Evolutionary conservation across 2,888 invertebrate genomes (phyloP).

Genomic region (Mechanitis messenoides): DNA sequence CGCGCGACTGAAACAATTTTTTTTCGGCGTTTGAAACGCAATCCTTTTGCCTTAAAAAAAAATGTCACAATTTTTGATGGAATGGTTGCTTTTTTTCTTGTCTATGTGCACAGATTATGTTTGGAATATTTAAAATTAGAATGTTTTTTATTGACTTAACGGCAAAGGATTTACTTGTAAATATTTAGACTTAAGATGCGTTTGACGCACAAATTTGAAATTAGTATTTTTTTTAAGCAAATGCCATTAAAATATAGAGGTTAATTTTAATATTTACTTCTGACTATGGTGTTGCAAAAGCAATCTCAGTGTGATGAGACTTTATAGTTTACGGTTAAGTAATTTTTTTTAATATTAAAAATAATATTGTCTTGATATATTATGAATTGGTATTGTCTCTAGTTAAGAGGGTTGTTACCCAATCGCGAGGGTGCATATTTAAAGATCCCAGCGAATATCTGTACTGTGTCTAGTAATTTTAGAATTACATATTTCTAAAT

Average conservation of each 20-base stretch:
- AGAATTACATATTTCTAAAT: no score
- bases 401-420: neutral
- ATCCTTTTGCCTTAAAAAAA: constrained; percentile 44
- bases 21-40: constrained; percentile 59
- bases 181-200: constrained; percentile 52
- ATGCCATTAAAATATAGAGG: constrained; percentile 53
- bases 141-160: constrained; percentile 27
- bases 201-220: constrained; percentile 47
- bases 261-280: constrained; percentile 50
- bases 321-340: constrained; percentile 12
- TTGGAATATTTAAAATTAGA: constrained; percentile 26
- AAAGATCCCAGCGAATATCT: constrained; percentile 1
- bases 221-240: constrained; percentile 52
- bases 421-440: constrained; percentile 11
- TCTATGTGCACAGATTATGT: neutral
- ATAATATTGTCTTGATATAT: constrained; percentile 37
- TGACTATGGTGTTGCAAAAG: constrained; percentile 33
- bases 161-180: constrained; percentile 51
- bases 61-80: constrained; percentile 32
- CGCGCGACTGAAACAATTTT: constrained; percentile 54
- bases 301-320: constrained; percentile 30
- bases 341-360: constrained; percentile 13
- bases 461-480: no score
- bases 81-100: constrained; percentile 32
- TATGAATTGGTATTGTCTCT: constrained; percentile 7